A percentile compares a stretch with the other conserved stretches of the same genome.
phyloP scores from a whole-genome alignment of 64 coral and sea anemone species.

The Orbicella faveolata region DNA sequence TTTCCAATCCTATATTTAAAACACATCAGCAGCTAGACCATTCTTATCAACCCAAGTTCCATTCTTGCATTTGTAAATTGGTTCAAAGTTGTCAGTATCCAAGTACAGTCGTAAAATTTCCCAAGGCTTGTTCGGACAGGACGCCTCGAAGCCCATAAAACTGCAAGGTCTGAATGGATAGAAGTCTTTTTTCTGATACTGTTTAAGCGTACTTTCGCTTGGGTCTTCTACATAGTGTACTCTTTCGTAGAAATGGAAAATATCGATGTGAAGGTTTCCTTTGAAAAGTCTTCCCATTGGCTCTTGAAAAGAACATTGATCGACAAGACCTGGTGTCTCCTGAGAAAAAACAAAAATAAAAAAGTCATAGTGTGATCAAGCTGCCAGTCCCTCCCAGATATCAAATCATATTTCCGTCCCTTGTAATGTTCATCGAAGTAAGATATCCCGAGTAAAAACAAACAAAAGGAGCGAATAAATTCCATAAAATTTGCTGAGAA shows the following conservation, averaged over 20 bases:
- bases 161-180: constrained; percentile 71
- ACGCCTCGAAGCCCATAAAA: constrained; percentile 68
- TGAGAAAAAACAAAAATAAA: constrained; percentile 15
- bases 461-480: too few relatives aligned
- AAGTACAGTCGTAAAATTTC: constrained; percentile 59
- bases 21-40: neutral
- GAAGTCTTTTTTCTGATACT: constrained; percentile 72
- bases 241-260: constrained; percentile 78
- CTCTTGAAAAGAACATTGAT: constrained; percentile 86
- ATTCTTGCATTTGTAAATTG: constrained; percentile 47
- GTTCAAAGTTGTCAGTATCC: constrained; percentile 26
- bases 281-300: constrained; percentile 74
- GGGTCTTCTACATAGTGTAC: constrained; percentile 55
- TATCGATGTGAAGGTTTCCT: constrained; percentile 50
- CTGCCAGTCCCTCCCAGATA: neutral
- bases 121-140: constrained; percentile 68
- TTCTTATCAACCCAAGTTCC: constrained; percentile 35
- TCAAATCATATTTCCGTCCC: too few relatives aligned
- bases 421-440: too few relatives aligned
- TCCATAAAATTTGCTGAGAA: too few relatives aligned
- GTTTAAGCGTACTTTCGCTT: constrained; percentile 51
- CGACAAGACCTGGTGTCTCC: constrained; percentile 52
- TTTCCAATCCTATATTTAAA: too few relatives aligned
- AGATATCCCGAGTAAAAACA: too few relatives aligned
- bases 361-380: neutral